phyloP scores from a whole-genome alignment of 2,113 vertebrate species.

The pig (Sus scrofa) region DNA sequence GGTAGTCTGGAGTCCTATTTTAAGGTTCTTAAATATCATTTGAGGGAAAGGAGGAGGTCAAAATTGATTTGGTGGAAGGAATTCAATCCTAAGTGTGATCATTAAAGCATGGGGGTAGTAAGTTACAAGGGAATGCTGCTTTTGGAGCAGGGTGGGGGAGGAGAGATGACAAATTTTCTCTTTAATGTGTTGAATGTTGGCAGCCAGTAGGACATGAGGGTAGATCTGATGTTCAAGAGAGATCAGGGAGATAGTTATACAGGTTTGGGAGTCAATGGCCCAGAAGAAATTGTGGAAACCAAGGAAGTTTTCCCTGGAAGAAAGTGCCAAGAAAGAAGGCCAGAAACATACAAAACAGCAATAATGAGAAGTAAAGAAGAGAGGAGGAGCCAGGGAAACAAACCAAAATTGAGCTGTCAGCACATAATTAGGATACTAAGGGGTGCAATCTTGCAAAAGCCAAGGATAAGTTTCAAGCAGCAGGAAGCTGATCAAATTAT shows the following conservation, averaged over 20 bases:
- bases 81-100: not conserved
- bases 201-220: not conserved
- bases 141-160: not conserved
- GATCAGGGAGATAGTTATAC: not conserved
- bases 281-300: constrained; percentile 50
- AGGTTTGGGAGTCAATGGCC: not conserved
- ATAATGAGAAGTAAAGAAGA: not conserved
- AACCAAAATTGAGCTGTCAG: constrained; percentile 52
- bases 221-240: not conserved
- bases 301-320: constrained; percentile 35
- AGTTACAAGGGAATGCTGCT: not conserved
- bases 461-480: constrained; percentile 43
- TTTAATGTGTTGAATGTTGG: constrained; percentile 1
- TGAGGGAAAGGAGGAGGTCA: not conserved
- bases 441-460: not conserved
- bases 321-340: constrained; percentile 47
- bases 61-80: not conserved
- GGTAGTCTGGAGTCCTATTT: not conserved
- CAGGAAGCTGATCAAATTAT: constrained; percentile 28
- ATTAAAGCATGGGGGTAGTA: not conserved
- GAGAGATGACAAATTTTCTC: constrained; percentile 17
- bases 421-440: not conserved
- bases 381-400: constrained; percentile 6
- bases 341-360: not conserved
- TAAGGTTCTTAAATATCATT: constrained; percentile 28